Percentiles rank a stretch among this genome's conserved stretches.
Evolutionary conservation across 2,797 vertebrate species (phyloP).

Genomic region (Etheostoma perlongum): DNA sequence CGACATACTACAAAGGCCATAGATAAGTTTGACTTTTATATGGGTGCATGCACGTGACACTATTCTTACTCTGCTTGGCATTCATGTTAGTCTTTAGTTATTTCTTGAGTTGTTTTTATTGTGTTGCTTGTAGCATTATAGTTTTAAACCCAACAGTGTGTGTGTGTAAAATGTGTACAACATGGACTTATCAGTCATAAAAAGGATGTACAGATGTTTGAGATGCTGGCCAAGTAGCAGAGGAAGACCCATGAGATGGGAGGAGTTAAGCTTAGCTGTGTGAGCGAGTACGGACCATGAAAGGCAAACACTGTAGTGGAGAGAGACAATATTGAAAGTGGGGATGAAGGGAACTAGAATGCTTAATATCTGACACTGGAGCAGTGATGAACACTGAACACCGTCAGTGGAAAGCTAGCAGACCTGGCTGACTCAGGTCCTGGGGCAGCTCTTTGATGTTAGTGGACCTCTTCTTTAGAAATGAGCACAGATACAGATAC

Average conservation of each 20-base stretch:
- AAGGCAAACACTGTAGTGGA: neutral
- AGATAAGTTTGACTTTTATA: constrained; percentile 67
- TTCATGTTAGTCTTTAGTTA: constrained; percentile 57
- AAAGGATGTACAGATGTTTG: constrained; percentile 50
- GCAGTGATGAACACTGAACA: neutral
- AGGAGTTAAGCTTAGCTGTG: neutral
- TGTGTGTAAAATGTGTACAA: constrained; percentile 70
- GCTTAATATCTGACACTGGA: neutral
- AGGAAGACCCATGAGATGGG: constrained; percentile 57
- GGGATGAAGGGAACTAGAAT: neutral
- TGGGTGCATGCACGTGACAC: constrained; percentile 71
- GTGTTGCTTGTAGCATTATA: constrained; percentile 67
- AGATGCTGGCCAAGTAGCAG: constrained; percentile 68
- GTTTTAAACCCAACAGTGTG: constrained; percentile 76
- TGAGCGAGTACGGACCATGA: constrained; percentile 8
- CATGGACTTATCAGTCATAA: constrained; percentile 62
- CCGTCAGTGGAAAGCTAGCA: neutral
- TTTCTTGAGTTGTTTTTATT: constrained; percentile 45
- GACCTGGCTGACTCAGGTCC: neutral
- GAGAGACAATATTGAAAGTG: neutral
- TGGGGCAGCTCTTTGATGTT: neutral
- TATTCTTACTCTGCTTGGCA: constrained; percentile 53
- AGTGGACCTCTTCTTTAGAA: constrained; percentile 1
- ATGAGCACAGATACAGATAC: neutral
- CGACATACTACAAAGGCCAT: constrained; percentile 39